Conservation (phyloP, 2,113 vertebrate genomes). For the Neolamprologus kungweensis region DNA sequence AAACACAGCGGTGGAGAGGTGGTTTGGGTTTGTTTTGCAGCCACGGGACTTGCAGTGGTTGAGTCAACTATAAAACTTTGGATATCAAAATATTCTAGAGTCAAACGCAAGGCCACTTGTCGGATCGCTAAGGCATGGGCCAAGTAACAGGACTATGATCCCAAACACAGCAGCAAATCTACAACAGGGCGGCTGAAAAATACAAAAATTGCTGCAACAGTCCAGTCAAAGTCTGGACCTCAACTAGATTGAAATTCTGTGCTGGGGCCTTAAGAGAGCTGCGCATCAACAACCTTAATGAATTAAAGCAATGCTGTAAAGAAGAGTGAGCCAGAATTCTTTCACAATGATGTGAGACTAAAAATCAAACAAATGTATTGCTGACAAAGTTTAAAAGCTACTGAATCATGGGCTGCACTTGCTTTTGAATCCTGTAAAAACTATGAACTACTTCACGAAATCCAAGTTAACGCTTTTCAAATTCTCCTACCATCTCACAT, state of each 20-base stretch:
- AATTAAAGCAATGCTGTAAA: not conserved
- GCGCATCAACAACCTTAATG: not conserved
- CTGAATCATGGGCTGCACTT: not conserved
- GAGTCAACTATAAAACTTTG: not conserved
- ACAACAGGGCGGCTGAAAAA: not conserved
- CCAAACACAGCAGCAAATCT: not conserved
- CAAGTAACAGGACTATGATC: not conserved
- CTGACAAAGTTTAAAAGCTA: not conserved
- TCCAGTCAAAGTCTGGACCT: not conserved
- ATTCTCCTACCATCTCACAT: not conserved
- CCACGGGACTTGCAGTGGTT: not conserved
- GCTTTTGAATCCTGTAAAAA: not conserved
- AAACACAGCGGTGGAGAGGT: not conserved
- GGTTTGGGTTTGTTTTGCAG: not conserved
- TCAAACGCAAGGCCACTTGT: not conserved
- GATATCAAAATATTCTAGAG: not conserved
- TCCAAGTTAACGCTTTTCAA: not conserved
- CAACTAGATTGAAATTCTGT: not conserved
- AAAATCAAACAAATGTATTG: not conserved
- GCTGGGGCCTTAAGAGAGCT: not conserved
- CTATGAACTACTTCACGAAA: not conserved
- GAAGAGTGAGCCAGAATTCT: not conserved
- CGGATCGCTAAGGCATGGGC: not conserved
- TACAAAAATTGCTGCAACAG: not conserved
- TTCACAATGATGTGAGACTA: not conserved